phyloP scores from a whole-genome alignment of 2,888 invertebrate species.

The Pteria penguin region DNA sequence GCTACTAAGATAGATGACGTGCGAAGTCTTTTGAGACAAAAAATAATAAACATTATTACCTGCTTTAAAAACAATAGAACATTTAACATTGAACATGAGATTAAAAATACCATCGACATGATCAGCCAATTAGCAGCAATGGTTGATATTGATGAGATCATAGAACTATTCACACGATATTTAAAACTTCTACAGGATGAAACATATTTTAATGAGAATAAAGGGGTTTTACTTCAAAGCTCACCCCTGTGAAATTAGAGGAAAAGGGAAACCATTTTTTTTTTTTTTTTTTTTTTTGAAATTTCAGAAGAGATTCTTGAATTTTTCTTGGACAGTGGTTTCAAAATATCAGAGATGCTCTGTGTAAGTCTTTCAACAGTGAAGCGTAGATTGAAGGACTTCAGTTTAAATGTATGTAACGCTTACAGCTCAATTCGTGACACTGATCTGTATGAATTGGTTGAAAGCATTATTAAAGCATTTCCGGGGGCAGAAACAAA shows the following conservation, averaged over 20 bases:
- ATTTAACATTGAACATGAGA: slow-evolving; percentile 5
- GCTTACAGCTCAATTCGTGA: slow-evolving; percentile 25
- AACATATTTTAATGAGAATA: slow-evolving; percentile 3
- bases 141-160: slow-evolving; percentile 6
- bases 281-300: no score
- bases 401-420: not conserved
- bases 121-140: not conserved
- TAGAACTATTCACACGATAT: slow-evolving; percentile 2
- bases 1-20: not conserved
- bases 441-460: slow-evolving; percentile 4
- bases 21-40: not conserved
- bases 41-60: slow-evolving; percentile 2
- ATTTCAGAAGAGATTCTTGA: no score
- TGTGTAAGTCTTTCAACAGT: slow-evolving; percentile 31
- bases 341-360: slow-evolving; percentile 20
- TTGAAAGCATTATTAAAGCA: slow-evolving; percentile 16
- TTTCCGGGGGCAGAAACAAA: slow-evolving; percentile 22
- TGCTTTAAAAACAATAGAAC: slow-evolving; percentile 4
- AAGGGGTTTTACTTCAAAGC: no score
- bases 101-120: slow-evolving; percentile 7
- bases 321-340: no score
- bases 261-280: slow-evolving; percentile 16
- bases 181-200: slow-evolving; percentile 4
- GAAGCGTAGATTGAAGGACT: slow-evolving; percentile 18
- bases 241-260: no score